Evolutionary conservation across 2,113 vertebrate species (phyloP), one percentile per base, ranked within the genome.

Genomic region (Phalacrocorax carbo): DNA sequence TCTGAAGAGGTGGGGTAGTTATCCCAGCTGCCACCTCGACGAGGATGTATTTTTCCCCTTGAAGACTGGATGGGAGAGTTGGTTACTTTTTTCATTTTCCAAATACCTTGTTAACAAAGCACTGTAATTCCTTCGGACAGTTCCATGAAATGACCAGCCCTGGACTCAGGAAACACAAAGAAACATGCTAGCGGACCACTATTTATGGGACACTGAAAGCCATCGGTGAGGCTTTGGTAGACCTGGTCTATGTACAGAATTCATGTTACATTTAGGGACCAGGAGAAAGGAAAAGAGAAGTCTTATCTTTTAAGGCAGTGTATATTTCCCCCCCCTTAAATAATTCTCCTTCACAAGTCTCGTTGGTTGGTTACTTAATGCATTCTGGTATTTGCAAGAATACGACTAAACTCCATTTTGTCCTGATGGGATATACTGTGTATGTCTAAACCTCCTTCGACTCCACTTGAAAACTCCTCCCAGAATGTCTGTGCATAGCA

Each of bases 151-250:
- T 72, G 93, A 95, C 75, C 64, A 92, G 83, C 76, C 92, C 91
- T 76, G 96, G 87, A 89, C 71, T 95, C 81, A 57, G 76, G 79
- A 95, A 94, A 84, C 58, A 40, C 9, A 54, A 71, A 75, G 94
- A 82, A 83, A 79, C 76, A 21, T 26, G 18, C 51, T 54, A 71
- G 73, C 72, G 97, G 97, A 97, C 95, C 94, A 96, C 83, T 97
- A 26, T 76, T 87, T 69, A 80, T 42, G 72, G 75, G 90, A 86
- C 34, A 34, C 54, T 49, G 84, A 95, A 91, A 76, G 66, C 90
- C 73, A 87, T 84, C 76, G 18, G 16, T 77, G 82, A 81, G 73
- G 54, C 82, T 92, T 66, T 62, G 18, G 36, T 52, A 77, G 66
- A 61, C 76, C 69, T 71, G 82, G 14, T 94, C 82, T 72, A 4